phyloP scores from a whole-genome alignment of 2,888 invertebrate genomes.

The Microplitis deprimator region DNA sequence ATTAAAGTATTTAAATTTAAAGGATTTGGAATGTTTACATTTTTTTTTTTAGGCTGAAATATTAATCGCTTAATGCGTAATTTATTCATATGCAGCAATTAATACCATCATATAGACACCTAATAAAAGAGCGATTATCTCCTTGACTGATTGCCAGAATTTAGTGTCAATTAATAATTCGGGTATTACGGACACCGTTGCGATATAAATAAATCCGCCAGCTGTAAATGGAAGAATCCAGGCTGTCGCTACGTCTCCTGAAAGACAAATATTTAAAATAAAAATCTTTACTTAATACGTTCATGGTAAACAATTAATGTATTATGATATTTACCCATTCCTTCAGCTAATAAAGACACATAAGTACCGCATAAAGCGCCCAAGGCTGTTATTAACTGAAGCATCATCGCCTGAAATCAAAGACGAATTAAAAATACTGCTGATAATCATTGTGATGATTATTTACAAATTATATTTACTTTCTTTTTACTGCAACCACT shows the following conservation, averaged over 20 bases:
- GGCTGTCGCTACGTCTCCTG: slow-evolving; percentile 80
- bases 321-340: slow-evolving; percentile 71
- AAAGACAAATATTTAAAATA: slow-evolving; percentile 56
- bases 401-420: slow-evolving; percentile 84
- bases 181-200: slow-evolving; percentile 98
- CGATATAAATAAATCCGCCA: slow-evolving; percentile 99
- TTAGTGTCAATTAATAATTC: slow-evolving; percentile 93
- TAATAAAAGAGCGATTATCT: slow-evolving; percentile 88
- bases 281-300: slow-evolving; percentile 12
- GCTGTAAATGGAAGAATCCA: slow-evolving; percentile 98
- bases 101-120: slow-evolving; percentile 97
- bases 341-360: slow-evolving; percentile 88
- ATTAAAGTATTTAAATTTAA: background rate
- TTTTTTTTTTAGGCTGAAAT: background rate
- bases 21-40: slow-evolving; percentile 7
- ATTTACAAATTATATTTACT: slow-evolving; percentile 67
- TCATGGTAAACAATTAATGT: background rate
- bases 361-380: slow-evolving; percentile 95
- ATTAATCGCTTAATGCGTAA: slow-evolving; percentile 1
- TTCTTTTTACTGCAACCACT: slow-evolving; percentile 94
- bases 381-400: slow-evolving; percentile 94
- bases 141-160: slow-evolving; percentile 90
- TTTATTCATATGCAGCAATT: slow-evolving; percentile 85
- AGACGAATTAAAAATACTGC: slow-evolving; percentile 18
- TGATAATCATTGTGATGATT: background rate